These are phyloP conservation scores for Copidosoma aretas DNA, from an alignment of 2,888 invertebrate species.

Conservation along the genomic window DNA sequence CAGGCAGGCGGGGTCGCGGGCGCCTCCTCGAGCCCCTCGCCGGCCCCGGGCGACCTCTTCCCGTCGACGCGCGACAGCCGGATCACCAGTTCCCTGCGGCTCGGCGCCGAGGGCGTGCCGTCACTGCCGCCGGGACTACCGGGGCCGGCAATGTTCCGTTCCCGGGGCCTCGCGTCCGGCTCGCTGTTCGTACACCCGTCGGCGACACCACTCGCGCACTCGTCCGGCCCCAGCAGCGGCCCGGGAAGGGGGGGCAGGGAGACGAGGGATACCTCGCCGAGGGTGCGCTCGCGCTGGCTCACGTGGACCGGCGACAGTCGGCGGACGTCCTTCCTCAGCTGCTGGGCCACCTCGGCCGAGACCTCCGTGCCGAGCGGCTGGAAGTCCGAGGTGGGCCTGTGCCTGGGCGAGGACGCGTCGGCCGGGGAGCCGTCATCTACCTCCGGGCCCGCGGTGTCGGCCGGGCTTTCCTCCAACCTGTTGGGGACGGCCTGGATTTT, in stretches of 20 bases:
- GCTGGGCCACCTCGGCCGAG: constrained; percentile 56
- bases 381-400: constrained; percentile 48
- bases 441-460: neutral
- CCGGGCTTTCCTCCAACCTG: neutral
- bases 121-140: neutral
- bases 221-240: neutral
- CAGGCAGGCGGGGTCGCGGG: neutral
- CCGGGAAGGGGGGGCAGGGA: neutral
- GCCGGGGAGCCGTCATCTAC: neutral
- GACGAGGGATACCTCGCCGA: constrained; percentile 56
- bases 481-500: neutral
- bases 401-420: neutral
- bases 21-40: neutral
- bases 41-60: neutral
- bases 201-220: neutral
- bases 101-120: neutral
- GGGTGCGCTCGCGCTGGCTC: constrained; percentile 56
- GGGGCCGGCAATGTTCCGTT: neutral
- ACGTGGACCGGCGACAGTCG: constrained; percentile 59
- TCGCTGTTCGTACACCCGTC: no score
- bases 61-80: constrained; percentile 50
- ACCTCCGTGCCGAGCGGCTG: constrained; percentile 57
- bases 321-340: constrained; percentile 55
- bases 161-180: neutral
- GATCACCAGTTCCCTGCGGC: constrained; percentile 43